Evolutionary conservation across 2,797 vertebrate species (phyloP).

Genomic region (Agapornis canus): DNA sequence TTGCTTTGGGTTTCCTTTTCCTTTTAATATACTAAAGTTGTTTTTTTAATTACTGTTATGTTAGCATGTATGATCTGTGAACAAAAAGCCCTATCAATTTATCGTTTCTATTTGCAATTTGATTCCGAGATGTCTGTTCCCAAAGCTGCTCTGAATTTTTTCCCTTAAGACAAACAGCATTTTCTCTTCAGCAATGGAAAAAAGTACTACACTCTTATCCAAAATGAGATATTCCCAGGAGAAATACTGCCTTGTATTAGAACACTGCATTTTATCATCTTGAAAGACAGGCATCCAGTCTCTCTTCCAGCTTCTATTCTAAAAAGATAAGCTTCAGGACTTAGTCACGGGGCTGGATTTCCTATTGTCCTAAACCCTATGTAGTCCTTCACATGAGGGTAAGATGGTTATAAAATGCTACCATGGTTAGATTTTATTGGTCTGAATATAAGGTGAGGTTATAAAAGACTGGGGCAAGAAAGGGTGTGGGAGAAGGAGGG

Average conservation of each 20-base stretch:
- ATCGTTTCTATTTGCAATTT: slow-evolving; percentile 21
- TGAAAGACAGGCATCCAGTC: neutral
- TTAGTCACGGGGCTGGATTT: neutral
- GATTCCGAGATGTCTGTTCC: slow-evolving; percentile 19
- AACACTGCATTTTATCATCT: neutral
- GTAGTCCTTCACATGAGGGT: neutral
- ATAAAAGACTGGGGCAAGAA: neutral
- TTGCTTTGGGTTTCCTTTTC: slow-evolving; percentile 25
- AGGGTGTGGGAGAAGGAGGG: neutral
- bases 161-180: slow-evolving; percentile 30
- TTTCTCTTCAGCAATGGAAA: neutral
- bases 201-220: neutral
- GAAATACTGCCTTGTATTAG: neutral
- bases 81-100: slow-evolving; percentile 29
- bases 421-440: neutral
- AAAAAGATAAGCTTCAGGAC: neutral
- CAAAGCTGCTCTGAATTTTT: slow-evolving; percentile 24
- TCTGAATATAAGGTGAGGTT: neutral
- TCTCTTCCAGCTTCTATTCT: neutral
- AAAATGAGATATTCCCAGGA: neutral
- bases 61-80: neutral
- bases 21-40: slow-evolving; percentile 14
- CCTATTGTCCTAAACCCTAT: neutral
- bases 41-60: slow-evolving; percentile 38
- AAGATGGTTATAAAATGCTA: neutral